Percentiles rank a stretch among this genome's conserved stretches.
Conservation (phyloP, 2,888 invertebrate genomes). For the Acanthosoma haemorrhoidale region DNA sequence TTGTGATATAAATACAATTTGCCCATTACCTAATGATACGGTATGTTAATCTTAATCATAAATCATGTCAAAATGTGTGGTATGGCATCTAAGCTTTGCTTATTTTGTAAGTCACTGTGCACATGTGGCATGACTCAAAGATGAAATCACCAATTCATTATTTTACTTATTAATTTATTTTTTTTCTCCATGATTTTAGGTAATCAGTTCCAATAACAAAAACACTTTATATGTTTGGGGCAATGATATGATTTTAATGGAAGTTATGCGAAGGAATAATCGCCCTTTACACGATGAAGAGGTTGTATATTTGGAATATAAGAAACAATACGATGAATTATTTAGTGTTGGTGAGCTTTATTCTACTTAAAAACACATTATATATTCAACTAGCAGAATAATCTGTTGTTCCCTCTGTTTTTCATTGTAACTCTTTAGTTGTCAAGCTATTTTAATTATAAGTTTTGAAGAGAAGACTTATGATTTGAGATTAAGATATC, state of each 20-base stretch:
- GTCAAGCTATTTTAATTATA: too few species aligned
- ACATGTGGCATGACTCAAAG: too few species aligned
- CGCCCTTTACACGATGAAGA: conserved; percentile 71
- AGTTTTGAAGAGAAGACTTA: too few species aligned
- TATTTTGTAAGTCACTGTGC: too few species aligned
- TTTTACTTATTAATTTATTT: too few species aligned
- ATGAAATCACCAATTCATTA: too few species aligned
- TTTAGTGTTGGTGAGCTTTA: conserved; percentile 51
- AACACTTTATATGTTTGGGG: conserved; percentile 83
- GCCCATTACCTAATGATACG: conserved; percentile 84
- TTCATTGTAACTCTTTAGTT: too few species aligned
- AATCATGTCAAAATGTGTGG: too few species aligned
- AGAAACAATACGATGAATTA: conserved; percentile 50
- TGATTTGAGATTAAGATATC: too few species aligned
- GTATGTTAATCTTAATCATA: too few species aligned
- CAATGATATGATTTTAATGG: conserved; percentile 77
- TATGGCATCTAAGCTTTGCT: too few species aligned
- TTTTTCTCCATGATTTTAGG: neutral
- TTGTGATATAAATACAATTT: conserved; percentile 77
- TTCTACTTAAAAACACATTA: neutral
- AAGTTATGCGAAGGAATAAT: conserved; percentile 66
- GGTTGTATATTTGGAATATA: conserved; percentile 60
- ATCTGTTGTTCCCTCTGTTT: neutral
- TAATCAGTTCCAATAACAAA: neutral
- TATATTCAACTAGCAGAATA: neutral